These are phyloP conservation scores for Lycocerus yunnanus DNA, from an alignment of 2,888 invertebrate genomes.

Conservation along the genomic window DNA sequence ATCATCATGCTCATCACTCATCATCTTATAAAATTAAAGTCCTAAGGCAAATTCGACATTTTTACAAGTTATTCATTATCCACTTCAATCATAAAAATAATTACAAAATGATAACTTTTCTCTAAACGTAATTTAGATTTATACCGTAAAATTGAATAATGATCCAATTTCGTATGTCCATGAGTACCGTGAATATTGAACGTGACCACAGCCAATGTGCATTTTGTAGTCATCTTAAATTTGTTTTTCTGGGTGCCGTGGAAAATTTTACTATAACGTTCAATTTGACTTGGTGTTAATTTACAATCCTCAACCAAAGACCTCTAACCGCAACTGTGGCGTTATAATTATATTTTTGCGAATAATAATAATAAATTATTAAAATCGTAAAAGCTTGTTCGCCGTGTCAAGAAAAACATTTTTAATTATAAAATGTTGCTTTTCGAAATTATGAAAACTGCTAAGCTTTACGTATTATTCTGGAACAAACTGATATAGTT, in stretches of 20 bases:
- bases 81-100: not conserved
- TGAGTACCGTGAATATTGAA: constrained; percentile 9
- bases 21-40: not conserved
- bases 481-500: not conserved
- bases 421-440: not conserved
- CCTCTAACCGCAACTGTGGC: constrained; percentile 4
- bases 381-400: not conserved
- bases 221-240: constrained; percentile 17
- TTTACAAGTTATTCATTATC: not conserved
- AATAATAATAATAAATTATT: not conserved
- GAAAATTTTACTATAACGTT: constrained; percentile 9
- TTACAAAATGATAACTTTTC: not conserved
- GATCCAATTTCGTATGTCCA: constrained; percentile 12
- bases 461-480: not conserved
- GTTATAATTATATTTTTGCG: constrained; percentile 10
- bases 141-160: constrained; percentile 20
- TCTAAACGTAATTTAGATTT: constrained; percentile 4
- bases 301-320: not conserved
- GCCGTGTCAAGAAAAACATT: not conserved
- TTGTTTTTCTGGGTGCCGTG: constrained; percentile 12
- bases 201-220: constrained; percentile 18
- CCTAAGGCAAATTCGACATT: not conserved
- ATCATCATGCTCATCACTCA: constrained; percentile 30
- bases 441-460: not conserved
- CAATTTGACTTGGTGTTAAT: constrained; percentile 7